A percentile compares a stretch with the other conserved stretches of the same genome.
These are phyloP conservation scores for Engystomops pustulosus DNA, from an alignment of 2,113 vertebrate genomes.

Conservation along the genomic window DNA sequence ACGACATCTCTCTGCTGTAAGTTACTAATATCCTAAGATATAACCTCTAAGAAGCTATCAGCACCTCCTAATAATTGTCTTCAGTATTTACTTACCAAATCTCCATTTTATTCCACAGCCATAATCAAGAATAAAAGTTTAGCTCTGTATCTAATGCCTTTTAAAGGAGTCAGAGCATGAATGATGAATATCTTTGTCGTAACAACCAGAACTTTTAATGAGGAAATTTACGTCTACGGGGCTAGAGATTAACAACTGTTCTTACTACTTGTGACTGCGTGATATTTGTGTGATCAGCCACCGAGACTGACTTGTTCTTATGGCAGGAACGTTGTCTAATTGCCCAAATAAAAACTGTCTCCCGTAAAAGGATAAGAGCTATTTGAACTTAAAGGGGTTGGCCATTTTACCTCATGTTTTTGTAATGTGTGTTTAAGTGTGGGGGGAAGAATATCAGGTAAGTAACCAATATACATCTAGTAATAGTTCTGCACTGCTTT, in stretches of 20 bases:
- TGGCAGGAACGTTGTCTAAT: not conserved
- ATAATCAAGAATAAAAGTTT: conserved; percentile 30
- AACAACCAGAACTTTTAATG: conserved; percentile 39
- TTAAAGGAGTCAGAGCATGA: conserved; percentile 18
- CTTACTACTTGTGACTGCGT: conserved; percentile 15
- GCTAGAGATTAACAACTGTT: conserved; percentile 23
- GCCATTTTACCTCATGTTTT: too few species aligned
- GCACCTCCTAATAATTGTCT: not conserved
- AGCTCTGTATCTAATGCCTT: conserved; percentile 14
- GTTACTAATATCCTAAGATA: not conserved
- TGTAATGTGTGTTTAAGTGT: too few species aligned
- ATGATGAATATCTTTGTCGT: conserved; percentile 35
- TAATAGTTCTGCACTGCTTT: too few species aligned
- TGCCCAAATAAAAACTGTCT: not conserved
- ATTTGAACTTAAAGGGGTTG: not conserved
- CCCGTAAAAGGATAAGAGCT: not conserved
- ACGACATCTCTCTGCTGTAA: not conserved
- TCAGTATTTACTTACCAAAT: conserved; percentile 61
- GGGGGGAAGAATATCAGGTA: too few species aligned
- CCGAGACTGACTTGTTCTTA: not conserved
- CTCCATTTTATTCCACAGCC: not conserved
- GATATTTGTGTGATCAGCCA: not conserved
- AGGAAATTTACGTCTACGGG: conserved; percentile 16
- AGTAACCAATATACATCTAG: too few species aligned
- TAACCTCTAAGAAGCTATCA: not conserved